Evolutionary conservation across 2,888 invertebrate species (phyloP).

Genomic region (Xestobium rufovillosum): DNA sequence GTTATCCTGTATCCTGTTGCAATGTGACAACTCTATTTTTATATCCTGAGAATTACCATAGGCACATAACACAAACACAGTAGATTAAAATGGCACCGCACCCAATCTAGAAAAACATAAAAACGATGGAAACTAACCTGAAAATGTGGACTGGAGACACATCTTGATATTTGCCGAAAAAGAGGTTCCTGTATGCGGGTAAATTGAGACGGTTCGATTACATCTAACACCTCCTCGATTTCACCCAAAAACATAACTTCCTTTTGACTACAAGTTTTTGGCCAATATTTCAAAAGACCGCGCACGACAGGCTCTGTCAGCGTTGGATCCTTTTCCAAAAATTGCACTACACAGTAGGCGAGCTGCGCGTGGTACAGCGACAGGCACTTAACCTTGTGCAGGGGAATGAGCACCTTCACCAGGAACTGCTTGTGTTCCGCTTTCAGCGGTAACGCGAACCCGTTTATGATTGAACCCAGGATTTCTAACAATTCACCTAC

Average conservation of each 20-base stretch:
- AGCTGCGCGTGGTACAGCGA: slow-evolving; percentile 96
- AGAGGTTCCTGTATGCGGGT: slow-evolving; percentile 96
- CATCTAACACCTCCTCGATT: slow-evolving; percentile 98
- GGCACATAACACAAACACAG: too few species aligned
- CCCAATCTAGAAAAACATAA: too few species aligned
- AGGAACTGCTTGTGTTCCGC: slow-evolving; percentile 97
- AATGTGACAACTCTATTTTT: too few species aligned
- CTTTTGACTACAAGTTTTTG: slow-evolving; percentile 97
- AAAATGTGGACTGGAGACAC: slow-evolving; percentile 99
- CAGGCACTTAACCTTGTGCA: slow-evolving; percentile 89
- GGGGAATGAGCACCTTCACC: slow-evolving; percentile 85
- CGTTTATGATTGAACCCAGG: slow-evolving; percentile 97
- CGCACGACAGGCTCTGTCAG: slow-evolving; percentile 92
- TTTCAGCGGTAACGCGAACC: slow-evolving; percentile 95
- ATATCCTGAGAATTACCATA: too few species aligned
- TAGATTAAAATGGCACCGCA: too few species aligned
- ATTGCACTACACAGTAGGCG: slow-evolving; percentile 98
- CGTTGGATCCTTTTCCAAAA: slow-evolving; percentile 87
- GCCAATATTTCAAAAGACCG: slow-evolving; percentile 95
- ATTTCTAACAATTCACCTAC: slow-evolving; percentile 95
- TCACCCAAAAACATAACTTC: slow-evolving; percentile 99
- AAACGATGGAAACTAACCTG: slow-evolving; percentile 76
- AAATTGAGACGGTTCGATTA: slow-evolving; percentile 99
- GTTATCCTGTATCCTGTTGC: too few species aligned
- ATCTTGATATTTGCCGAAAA: slow-evolving; percentile 97